Base-by-base conservation (phyloP, 1,140 invertebrate genomes). In the Procambarus virginalis region DNA sequence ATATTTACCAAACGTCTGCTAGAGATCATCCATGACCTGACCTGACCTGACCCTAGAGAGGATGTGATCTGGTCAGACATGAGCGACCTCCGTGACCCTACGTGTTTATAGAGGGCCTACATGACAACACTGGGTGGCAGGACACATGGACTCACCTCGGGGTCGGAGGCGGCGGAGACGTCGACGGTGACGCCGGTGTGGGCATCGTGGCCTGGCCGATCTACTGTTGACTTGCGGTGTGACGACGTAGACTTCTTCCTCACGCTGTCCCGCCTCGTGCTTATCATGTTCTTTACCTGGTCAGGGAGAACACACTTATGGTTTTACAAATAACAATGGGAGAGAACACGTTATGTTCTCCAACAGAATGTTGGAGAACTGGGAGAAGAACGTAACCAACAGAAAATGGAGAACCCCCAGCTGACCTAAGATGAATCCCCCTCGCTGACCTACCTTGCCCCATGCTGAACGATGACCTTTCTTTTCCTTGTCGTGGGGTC, bases 231-330 rank as follows among this genome's bases (percentile, higher is more conserved):
- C n/a, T 87, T 87, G 10, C 85, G 85, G 51, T 87, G 85, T 5
- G 60, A 64, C 8, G 58, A 60, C 12, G 58, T 48, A 3, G 85
- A 87, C 22, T 87, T 87, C 45, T 87, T 87, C 20, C 85, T 79
- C 20, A 87, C 85, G 22, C 85, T 87, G 85, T 87, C 85, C 85
- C 85, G 58, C 60, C 85, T 34, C 46, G 85, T 87, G 46, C 77
- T 80, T 77, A 87, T 87, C 85, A 87, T 87, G 49, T 87, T 87
- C 85, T 87, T 87, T n/a, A 87, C 85, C 85, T 87, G 85, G 4
- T 58, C 17, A 49, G 22, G 20, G 17, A 12, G 49, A 45, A 60
- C 22, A 8, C n/a, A 55, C 51, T 55, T 55, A 55, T 55, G 51
- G 34, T 34, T 1, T 34, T 34, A 34, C 34, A 34, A 34, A 34